Percentiles rank a stretch among this genome's conserved stretches.
Conservation (phyloP, 2,113 vertebrate species). For the Bombycilla garrulus region DNA sequence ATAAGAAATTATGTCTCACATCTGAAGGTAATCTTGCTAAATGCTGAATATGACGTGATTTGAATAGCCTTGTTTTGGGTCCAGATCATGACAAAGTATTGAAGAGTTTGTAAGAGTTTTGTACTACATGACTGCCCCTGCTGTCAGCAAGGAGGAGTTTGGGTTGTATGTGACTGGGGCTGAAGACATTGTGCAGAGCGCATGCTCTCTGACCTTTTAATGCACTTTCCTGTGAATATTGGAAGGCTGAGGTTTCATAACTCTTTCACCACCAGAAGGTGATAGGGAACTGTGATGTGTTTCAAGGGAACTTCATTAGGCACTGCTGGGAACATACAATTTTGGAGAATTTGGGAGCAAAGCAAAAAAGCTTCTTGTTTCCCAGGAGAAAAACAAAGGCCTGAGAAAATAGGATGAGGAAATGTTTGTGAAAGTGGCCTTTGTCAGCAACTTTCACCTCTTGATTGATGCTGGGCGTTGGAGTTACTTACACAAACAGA, state of each 20-base stretch:
- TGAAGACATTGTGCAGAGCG: not conserved
- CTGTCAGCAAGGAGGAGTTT: not conserved
- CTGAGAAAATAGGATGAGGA: not conserved
- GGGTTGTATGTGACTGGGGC: not conserved
- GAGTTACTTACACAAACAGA: conserved; percentile 13
- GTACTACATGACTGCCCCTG: not conserved
- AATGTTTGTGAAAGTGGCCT: not conserved
- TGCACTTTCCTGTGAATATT: not conserved
- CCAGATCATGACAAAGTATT: not conserved
- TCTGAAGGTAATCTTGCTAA: not conserved
- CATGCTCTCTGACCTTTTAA: not conserved
- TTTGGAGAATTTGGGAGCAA: not conserved
- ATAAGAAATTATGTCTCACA: not conserved
- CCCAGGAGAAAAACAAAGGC: not conserved
- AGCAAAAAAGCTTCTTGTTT: not conserved
- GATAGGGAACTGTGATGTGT: not conserved
- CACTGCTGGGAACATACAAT: not conserved
- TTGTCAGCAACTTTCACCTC: conserved; percentile 5
- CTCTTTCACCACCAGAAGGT: not conserved
- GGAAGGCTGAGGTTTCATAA: not conserved
- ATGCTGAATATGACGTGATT: not conserved
- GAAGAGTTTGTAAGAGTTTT: not conserved
- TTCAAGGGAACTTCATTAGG: not conserved
- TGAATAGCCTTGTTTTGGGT: not conserved
- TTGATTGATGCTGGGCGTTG: conserved; percentile 20